These are phyloP conservation scores for Drosophila leontia DNA, from an alignment of 1,140 invertebrate species.

Conservation along the genomic window DNA sequence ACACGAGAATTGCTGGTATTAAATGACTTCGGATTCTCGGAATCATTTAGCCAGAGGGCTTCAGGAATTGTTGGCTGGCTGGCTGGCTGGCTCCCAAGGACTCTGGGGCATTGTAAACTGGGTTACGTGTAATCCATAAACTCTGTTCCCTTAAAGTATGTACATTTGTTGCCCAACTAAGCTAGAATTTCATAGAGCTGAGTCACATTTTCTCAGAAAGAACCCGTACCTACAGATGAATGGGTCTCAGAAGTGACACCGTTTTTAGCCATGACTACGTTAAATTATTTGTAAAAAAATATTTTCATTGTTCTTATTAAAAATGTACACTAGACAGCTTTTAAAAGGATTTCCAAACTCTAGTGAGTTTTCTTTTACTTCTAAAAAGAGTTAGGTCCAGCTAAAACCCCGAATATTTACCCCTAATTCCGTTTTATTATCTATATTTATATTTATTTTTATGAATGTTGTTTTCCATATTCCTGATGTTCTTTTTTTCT, in stretches of 20 bases:
- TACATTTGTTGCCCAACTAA: constrained; percentile 15
- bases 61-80: constrained; percentile 29
- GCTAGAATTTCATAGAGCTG: constrained; percentile 19
- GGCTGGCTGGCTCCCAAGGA: constrained; percentile 2
- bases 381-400: too few species aligned
- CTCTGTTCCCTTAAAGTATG: constrained; percentile 20
- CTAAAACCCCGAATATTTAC: background rate
- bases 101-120: constrained; percentile 47
- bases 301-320: background rate
- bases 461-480: background rate
- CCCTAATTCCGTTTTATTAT: background rate
- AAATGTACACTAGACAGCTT: background rate
- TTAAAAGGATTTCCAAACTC: background rate
- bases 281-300: background rate
- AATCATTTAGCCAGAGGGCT: constrained; percentile 57
- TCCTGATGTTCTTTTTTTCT: background rate
- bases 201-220: constrained; percentile 12
- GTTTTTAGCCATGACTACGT: background rate
- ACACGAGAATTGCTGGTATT: constrained; percentile 33
- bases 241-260: background rate
- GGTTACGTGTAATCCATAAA: constrained; percentile 44
- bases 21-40: constrained; percentile 51
- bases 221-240: background rate
- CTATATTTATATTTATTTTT: background rate
- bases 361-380: background rate